A percentile compares a stretch with the other conserved stretches of the same genome.
These are phyloP conservation scores for Heliconius sara DNA, from an alignment of 2,888 invertebrate genomes.

Conservation along the genomic window DNA sequence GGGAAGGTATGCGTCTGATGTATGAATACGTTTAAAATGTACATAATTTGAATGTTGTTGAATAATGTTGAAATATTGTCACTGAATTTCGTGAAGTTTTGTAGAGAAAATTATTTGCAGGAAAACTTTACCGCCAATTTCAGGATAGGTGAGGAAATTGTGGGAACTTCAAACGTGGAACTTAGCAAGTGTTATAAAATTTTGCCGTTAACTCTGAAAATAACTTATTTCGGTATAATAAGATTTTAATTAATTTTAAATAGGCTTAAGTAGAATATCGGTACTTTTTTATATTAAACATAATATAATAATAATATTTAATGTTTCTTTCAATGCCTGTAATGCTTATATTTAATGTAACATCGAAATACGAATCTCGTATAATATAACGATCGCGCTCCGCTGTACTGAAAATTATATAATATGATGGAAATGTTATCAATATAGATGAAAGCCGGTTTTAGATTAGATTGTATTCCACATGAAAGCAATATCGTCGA, in stretches of 20 bases:
- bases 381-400: conserved; percentile 6
- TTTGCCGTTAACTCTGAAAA: conserved; percentile 13
- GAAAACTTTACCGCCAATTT: conserved; percentile 29
- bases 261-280: background rate
- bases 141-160: conserved; percentile 35
- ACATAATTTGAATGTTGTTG: conserved; percentile 23
- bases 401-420: conserved; percentile 24
- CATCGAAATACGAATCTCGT: background rate
- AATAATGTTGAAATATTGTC: conserved; percentile 17
- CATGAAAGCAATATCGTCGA: conserved; percentile 18
- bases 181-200: conserved; percentile 27
- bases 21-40: conserved; percentile 8
- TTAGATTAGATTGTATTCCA: conserved; percentile 29
- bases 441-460: conserved; percentile 29
- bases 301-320: background rate
- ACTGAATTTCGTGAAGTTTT: conserved; percentile 14
- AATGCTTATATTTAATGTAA: background rate
- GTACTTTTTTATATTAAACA: background rate
- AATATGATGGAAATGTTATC: conserved; percentile 28
- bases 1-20: background rate
- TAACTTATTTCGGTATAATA: conserved; percentile 18
- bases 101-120: conserved; percentile 24
- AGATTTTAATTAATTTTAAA: conserved; percentile 23
- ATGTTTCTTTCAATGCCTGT: background rate
- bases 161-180: conserved; percentile 27